Conservation (phyloP, 2,888 invertebrate species). For the Trachelus tabidus region DNA sequence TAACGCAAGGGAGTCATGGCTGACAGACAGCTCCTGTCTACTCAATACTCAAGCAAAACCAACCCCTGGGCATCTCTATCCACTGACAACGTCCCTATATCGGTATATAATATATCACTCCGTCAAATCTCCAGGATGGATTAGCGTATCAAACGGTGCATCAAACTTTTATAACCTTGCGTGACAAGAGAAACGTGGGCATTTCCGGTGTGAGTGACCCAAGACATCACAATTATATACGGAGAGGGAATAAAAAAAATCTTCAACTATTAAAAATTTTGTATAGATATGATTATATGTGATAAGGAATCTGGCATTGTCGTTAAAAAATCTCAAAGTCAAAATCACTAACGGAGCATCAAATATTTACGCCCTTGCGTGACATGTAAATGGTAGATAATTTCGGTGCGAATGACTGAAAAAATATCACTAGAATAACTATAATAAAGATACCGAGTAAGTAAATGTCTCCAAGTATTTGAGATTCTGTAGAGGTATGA, state of each 20-base stretch:
- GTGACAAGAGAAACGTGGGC: not conserved
- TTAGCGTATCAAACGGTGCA: not conserved
- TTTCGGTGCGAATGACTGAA: too few relatives aligned
- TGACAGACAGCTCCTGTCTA: constrained; percentile 56
- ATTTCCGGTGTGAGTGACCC: not conserved
- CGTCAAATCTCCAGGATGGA: not conserved
- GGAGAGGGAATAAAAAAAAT: not conserved
- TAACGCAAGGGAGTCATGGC: constrained; percentile 36
- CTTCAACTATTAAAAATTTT: not conserved
- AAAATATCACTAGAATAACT: too few relatives aligned
- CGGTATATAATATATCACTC: not conserved
- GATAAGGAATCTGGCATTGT: not conserved
- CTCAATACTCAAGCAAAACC: constrained; percentile 52
- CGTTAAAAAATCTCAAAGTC: not conserved
- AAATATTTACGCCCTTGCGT: not conserved
- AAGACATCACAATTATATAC: not conserved
- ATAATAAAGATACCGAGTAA: too few relatives aligned
- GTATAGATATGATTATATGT: not conserved
- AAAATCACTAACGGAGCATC: not conserved
- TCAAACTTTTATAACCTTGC: not conserved
- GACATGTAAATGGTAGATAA: not conserved
- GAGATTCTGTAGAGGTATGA: too few relatives aligned
- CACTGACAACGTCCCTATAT: constrained; percentile 9
- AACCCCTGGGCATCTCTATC: constrained; percentile 20
- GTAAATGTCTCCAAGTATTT: too few relatives aligned